These are phyloP conservation scores for Macquaria australasica DNA, from an alignment of 2,113 vertebrate species.

Conservation along the genomic window DNA sequence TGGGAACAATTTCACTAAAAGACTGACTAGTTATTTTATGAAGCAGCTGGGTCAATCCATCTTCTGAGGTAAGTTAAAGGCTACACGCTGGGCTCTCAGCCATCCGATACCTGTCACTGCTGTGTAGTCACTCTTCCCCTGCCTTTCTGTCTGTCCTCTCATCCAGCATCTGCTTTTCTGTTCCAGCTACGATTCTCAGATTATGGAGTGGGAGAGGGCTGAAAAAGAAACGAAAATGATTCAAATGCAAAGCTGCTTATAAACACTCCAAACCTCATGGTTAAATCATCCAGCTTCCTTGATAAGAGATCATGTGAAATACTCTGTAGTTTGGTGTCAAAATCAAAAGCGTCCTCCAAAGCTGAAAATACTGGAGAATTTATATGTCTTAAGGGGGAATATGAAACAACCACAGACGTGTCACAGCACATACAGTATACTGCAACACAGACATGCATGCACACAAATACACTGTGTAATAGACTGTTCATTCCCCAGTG, in stretches of 20 bases:
- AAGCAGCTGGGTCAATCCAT: conserved; percentile 72
- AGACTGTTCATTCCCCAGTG: conserved; percentile 12
- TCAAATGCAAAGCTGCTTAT: conserved; percentile 25
- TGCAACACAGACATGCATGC: background rate
- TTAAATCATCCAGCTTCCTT: conserved; percentile 18
- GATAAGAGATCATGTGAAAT: conserved; percentile 8
- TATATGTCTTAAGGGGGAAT: conserved; percentile 6
- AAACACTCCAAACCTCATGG: conserved; percentile 22
- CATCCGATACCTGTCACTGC: conserved; percentile 44
- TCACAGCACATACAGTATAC: conserved; percentile 1
- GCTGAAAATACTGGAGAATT: conserved; percentile 7
- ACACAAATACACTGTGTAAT: background rate
- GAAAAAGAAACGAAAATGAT: conserved; percentile 14
- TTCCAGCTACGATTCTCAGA: conserved; percentile 16
- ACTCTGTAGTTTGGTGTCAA: conserved; percentile 16
- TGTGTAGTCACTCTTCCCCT: conserved; percentile 13
- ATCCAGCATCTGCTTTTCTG: conserved; percentile 33
- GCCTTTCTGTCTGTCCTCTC: conserved; percentile 1
- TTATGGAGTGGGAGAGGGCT: conserved; percentile 5
- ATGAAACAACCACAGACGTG: conserved; percentile 15
- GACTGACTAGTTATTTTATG: conserved; percentile 72
- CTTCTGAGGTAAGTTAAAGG: conserved; percentile 82
- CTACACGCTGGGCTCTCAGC: conserved; percentile 15
- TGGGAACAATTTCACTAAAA: conserved; percentile 81
- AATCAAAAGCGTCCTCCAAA: conserved; percentile 16